Percentiles rank a stretch among this genome's conserved stretches.
Evolutionary conservation across 64 coral and sea anemone species (phyloP).

Genomic region (Astreopora myriophthalma): DNA sequence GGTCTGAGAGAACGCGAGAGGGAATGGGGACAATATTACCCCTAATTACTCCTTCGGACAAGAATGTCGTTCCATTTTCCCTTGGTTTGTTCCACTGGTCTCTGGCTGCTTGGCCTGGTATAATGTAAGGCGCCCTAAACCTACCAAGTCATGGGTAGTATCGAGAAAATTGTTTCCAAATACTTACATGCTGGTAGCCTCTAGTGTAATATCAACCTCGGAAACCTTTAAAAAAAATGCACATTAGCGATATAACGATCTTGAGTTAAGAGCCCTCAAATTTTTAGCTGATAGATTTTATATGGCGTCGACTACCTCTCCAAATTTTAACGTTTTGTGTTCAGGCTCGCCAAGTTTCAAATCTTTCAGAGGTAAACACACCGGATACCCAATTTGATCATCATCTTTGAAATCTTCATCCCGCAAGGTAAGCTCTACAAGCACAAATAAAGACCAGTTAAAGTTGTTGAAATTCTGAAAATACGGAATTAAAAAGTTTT

Average conservation of each 20-base stretch:
- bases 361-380: neutral
- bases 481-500: too few species aligned
- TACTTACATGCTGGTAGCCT: conserved; percentile 12
- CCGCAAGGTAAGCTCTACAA: conserved; percentile 30
- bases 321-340: conserved; percentile 22
- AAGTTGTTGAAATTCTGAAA: too few species aligned
- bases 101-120: too few species aligned
- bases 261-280: too few species aligned
- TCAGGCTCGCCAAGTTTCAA: neutral
- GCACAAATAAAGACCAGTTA: neutral
- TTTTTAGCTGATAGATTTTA: too few species aligned
- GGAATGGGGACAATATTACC: too few species aligned
- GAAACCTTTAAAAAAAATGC: neutral
- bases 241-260: too few species aligned
- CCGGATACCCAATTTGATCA: conserved; percentile 13
- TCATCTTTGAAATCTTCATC: conserved; percentile 17
- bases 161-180: neutral
- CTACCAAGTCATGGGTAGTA: neutral
- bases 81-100: too few species aligned
- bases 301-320: neutral
- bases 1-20: too few species aligned
- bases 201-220: conserved; percentile 29
- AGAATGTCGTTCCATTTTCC: too few species aligned
- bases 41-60: too few species aligned
- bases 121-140: neutral